These are phyloP conservation scores for Anthoscopus minutus DNA, from an alignment of 2,113 vertebrate genomes.

Conservation along the genomic window DNA sequence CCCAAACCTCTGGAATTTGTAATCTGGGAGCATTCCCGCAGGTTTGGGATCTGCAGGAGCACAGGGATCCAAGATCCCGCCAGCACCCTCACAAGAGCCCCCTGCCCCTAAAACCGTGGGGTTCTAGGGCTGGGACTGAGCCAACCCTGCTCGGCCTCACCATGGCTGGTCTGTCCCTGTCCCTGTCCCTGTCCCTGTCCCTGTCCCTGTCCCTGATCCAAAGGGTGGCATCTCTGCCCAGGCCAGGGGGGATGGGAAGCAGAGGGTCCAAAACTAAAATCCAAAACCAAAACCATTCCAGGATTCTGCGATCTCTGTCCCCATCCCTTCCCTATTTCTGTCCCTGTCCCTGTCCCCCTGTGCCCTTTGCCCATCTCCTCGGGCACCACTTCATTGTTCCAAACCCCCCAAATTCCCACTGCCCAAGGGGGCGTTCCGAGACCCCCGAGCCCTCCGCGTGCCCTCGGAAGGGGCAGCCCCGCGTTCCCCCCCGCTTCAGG, in stretches of 20 bases:
- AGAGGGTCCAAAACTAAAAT: neutral
- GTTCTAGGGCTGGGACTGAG: neutral
- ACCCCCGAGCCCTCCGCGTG: neutral
- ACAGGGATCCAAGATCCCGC: neutral
- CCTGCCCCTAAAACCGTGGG: rapidly evolving
- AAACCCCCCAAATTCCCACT: neutral
- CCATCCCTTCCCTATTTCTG: neutral
- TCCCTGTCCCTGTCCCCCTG: neutral
- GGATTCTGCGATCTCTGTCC: neutral
- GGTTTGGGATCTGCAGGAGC: neutral
- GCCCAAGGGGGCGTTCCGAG: neutral
- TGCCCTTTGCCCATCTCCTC: neutral
- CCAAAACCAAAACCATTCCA: neutral
- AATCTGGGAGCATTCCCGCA: neutral
- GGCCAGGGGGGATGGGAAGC: neutral
- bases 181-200: neutral
- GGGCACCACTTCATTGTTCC: neutral
- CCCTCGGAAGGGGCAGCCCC: neutral
- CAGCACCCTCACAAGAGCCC: neutral
- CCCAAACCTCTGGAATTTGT: neutral
- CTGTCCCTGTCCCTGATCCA: neutral
- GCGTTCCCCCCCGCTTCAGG: neutral
- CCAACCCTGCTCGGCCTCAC: neutral
- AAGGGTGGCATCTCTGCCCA: neutral
- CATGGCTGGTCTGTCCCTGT: neutral